Evolutionary conservation across 2,113 vertebrate species (phyloP).

Genomic region (Plectropomus leopardus): DNA sequence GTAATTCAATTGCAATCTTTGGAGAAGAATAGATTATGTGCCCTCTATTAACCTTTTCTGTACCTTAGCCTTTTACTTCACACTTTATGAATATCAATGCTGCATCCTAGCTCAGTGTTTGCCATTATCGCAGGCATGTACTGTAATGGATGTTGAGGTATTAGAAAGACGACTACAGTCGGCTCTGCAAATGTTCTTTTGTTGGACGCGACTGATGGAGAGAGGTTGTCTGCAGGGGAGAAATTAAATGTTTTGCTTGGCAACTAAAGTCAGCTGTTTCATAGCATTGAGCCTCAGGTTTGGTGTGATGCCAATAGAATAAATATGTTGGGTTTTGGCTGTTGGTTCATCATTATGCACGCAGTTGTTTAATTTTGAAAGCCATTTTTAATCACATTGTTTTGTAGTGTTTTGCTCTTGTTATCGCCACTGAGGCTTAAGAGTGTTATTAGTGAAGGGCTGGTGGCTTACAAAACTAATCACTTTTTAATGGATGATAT

Average conservation of each 20-base stretch:
- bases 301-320: constrained; percentile 3
- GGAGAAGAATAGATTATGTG: constrained; percentile 60
- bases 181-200: constrained; percentile 11
- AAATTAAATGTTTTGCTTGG: constrained; percentile 13
- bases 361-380: neutral
- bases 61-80: constrained; percentile 18
- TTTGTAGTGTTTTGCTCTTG: constrained; percentile 31
- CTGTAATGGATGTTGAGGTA: constrained; percentile 26
- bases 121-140: neutral
- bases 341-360: neutral
- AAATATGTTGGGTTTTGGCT: constrained; percentile 21
- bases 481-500: constrained; percentile 57
- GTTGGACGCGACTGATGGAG: neutral
- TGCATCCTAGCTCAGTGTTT: constrained; percentile 10
- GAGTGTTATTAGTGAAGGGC: constrained; percentile 48
- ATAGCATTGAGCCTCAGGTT: constrained; percentile 18
- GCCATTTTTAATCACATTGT: constrained; percentile 32
- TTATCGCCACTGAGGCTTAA: constrained; percentile 32
- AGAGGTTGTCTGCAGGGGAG: constrained; percentile 8
- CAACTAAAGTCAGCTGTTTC: constrained; percentile 39
- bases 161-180: neutral
- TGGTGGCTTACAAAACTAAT: constrained; percentile 37
- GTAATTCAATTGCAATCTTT: constrained; percentile 61
- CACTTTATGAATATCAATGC: constrained; percentile 61
- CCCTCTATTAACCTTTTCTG: constrained; percentile 73